phyloP scores from a whole-genome alignment of 2,797 vertebrate genomes.

The Diglossa cyanea region DNA sequence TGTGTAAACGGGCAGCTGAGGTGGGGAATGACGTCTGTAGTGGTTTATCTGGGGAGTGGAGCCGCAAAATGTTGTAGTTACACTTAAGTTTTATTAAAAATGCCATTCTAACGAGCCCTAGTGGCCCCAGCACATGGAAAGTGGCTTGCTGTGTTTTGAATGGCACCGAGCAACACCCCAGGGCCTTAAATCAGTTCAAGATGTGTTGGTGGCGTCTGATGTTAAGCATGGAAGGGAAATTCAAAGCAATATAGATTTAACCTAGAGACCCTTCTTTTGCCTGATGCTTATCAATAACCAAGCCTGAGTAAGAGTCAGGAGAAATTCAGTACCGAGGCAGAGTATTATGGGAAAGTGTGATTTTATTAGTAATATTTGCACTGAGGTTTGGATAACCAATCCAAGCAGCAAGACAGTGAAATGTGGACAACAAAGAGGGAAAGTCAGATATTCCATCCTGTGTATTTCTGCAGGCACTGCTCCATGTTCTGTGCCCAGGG shows the following conservation, averaged over 20 bases:
- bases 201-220: conserved; percentile 70
- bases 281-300: conserved; percentile 61
- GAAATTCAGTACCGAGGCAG: neutral
- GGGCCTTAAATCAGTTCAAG: conserved; percentile 75
- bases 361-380: conserved; percentile 36
- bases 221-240: conserved; percentile 68
- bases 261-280: conserved; percentile 50
- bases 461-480: neutral
- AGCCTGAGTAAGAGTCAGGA: neutral
- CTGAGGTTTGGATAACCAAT: neutral
- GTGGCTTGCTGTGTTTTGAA: conserved; percentile 72
- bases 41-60: conserved; percentile 44
- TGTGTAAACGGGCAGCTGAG: conserved; percentile 42
- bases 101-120: conserved; percentile 71
- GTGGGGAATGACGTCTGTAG: conserved; percentile 32
- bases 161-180: conserved; percentile 62
- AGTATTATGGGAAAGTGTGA: neutral
- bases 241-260: conserved; percentile 68
- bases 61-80: conserved; percentile 49
- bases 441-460: neutral
- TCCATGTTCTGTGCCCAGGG: neutral
- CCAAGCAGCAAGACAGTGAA: neutral
- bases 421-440: neutral
- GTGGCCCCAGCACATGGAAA: conserved; percentile 69
- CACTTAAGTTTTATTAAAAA: conserved; percentile 73